Evolutionary conservation across 2,888 invertebrate genomes (phyloP).

Genomic region (Eupeodes latifasciatus): DNA sequence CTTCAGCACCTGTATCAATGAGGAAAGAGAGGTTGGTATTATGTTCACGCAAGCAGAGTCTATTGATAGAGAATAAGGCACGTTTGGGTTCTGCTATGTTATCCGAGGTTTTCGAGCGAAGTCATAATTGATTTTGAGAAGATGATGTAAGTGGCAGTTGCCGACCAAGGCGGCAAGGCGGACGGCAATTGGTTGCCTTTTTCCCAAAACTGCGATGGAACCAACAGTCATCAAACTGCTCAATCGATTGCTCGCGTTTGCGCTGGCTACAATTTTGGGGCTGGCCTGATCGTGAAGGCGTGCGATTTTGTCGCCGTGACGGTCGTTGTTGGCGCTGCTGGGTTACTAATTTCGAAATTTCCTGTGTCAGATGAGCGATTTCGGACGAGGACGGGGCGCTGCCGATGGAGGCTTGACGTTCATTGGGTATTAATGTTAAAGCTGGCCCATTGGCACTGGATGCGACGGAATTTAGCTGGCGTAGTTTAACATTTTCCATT

Average conservation of each 20-base stretch:
- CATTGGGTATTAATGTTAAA: neutral
- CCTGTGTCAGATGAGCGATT: neutral
- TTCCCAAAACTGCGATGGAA: neutral
- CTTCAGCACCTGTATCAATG: conserved; percentile 15
- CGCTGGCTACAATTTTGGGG: too few species aligned
- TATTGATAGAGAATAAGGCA: neutral
- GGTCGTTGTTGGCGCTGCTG: conserved; percentile 9
- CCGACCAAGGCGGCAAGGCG: neutral
- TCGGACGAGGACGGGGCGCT: neutral
- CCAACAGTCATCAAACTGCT: conserved; percentile 41
- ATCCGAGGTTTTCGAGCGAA: neutral
- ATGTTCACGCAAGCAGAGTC: conserved; percentile 9
- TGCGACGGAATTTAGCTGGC: conserved; percentile 4
- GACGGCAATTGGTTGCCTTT: conserved; percentile 1
- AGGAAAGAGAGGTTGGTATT: conserved; percentile 11
- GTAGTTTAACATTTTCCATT: conserved; percentile 31
- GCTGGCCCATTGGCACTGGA: neutral
- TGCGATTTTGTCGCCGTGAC: too few species aligned
- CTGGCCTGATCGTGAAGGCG: too few species aligned
- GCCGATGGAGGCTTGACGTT: neutral
- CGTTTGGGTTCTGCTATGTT: neutral
- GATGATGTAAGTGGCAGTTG: neutral
- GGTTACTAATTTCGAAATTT: neutral
- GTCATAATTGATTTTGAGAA: neutral
- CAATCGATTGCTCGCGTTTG: conserved; percentile 13